Evolutionary conservation across 2,113 vertebrate genomes (phyloP), one percentile per base, ranked within the genome.

Genomic region (Todiramphus saurophagus): DNA sequence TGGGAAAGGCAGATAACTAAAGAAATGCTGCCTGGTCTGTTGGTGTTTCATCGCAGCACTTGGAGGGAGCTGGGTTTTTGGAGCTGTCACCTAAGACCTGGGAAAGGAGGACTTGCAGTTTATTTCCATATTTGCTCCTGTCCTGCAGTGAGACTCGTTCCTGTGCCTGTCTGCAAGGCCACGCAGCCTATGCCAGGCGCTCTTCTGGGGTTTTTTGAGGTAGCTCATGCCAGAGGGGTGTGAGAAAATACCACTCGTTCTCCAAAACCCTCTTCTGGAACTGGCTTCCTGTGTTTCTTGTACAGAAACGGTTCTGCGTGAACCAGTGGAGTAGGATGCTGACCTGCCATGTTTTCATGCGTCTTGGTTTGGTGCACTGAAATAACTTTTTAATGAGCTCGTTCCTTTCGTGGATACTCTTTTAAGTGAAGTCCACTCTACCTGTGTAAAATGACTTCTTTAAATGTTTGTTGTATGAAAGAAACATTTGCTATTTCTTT

Each of bases 291-390:
- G 68, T 83, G 88, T 68, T 83, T 25, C 72, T 85, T 44, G 83
- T 55, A 30, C 67, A 30, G 56, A 72, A 56, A 2, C 28, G 46
- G 77, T 60, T 55, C 59, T 81, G 75, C 9, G 5, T 55, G 53
- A 79, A 24, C 19, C 3, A 28, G 80, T 24, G 48, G 7, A 66
- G 80, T 35, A 24, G 68, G 63, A 9, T 83, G 88, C 70, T 79
- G 82, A 28, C 86, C 89, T 86, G 44, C 86, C 72, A 70, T 95
- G 69, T 89, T 58, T 97, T 91, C 69, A 56, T 64, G 66, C 66
- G 51, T 91, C 90, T 88, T 97, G 96, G 95, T 97, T 97, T 97
- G 97, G 96, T 98, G 95, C 96, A 92, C 92, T 87, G 97, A 96
- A 96, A 96, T 92, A 43, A 78, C 64, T 90, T 95, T 90, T 95